Percentiles rank a stretch among this genome's conserved stretches.
Evolutionary conservation across 2,113 vertebrate species (phyloP).

Genomic region (Hyperoodon ampullatus): DNA sequence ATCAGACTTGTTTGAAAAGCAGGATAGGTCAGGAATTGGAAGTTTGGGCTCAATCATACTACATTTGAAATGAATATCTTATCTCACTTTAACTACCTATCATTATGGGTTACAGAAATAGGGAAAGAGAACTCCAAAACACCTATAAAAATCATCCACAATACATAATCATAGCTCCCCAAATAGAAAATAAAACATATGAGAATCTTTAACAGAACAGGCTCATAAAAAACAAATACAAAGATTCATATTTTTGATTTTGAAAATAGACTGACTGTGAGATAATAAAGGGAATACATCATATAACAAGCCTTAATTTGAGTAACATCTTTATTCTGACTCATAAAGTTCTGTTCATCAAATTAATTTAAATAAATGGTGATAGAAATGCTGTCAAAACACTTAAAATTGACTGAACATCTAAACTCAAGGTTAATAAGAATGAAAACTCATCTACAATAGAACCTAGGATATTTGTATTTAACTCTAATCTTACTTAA

Average conservation of each 20-base stretch:
- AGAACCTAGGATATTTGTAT: background rate
- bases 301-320: background rate
- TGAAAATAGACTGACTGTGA: background rate
- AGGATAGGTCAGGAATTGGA: background rate
- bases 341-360: constrained; percentile 15
- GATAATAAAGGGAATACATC: background rate
- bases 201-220: background rate
- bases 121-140: background rate
- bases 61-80: background rate
- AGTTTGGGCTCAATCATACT: background rate
- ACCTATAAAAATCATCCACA: background rate
- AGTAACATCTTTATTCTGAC: constrained; percentile 9
- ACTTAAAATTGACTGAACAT: background rate
- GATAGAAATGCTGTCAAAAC: background rate
- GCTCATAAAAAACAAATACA: background rate
- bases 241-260: background rate
- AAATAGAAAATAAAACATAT: background rate
- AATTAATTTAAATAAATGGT: constrained; percentile 50
- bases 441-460: background rate
- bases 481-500: constrained; percentile 12
- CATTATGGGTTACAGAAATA: background rate
- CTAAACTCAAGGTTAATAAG: background rate
- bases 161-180: background rate
- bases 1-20: background rate
- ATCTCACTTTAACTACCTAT: background rate